These are phyloP conservation scores for Nilaparvata lugens DNA, from an alignment of 1,140 invertebrate species.

Conservation along the genomic window DNA sequence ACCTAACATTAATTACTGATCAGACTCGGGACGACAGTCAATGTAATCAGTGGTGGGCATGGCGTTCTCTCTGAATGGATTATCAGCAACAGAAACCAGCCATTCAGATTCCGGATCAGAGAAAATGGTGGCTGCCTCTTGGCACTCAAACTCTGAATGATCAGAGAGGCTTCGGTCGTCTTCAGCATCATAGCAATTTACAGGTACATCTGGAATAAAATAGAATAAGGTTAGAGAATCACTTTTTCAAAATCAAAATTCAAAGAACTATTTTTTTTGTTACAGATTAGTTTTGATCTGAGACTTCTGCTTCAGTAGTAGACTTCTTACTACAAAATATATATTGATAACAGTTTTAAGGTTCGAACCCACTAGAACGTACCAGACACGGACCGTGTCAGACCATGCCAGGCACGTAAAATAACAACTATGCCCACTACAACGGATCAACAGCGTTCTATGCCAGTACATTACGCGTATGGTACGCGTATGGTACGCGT, in stretches of 20 bases:
- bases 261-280: conserved; percentile 32
- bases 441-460: no score
- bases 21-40: conserved; percentile 39
- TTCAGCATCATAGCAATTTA: conserved; percentile 27
- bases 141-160: conserved; percentile 29
- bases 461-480: no score
- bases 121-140: conserved; percentile 39
- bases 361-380: no score
- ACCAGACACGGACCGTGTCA: neutral
- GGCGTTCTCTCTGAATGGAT: conserved; percentile 11
- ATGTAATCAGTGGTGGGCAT: conserved; percentile 16
- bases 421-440: no score
- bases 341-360: neutral
- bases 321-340: neutral
- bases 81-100: conserved; percentile 31
- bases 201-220: conserved; percentile 9
- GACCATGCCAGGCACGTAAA: no score
- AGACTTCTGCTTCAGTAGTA: neutral
- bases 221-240: conserved; percentile 29
- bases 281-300: conserved; percentile 18
- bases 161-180: conserved; percentile 27
- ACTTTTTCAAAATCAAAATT: no score
- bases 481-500: no score
- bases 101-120: conserved; percentile 51
- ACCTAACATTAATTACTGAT: conserved; percentile 28